A percentile compares a stretch with the other conserved stretches of the same genome.
Conservation (phyloP, 1,140 invertebrate species). For the Achatina immaculata region DNA sequence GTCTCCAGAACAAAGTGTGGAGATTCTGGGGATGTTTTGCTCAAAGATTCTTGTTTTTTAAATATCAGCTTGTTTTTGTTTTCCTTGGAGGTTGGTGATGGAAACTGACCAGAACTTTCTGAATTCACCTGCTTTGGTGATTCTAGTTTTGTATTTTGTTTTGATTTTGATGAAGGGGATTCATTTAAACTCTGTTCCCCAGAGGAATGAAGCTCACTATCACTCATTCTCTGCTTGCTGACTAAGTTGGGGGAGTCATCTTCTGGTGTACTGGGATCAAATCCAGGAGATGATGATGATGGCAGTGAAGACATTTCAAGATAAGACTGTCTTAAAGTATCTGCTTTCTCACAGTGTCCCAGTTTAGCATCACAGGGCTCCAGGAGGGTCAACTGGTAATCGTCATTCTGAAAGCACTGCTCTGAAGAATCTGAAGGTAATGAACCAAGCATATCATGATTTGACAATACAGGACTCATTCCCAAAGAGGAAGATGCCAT, state of each 20-base stretch:
- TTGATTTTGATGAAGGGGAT: neutral
- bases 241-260: neutral
- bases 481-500: conserved; percentile 11
- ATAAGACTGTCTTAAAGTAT: neutral
- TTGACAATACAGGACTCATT: neutral
- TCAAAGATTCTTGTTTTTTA: neutral
- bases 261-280: neutral
- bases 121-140: neutral
- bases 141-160: neutral
- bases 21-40: neutral
- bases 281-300: neutral
- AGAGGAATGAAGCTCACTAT: neutral
- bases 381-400: conserved; percentile 27
- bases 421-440: neutral
- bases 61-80: neutral
- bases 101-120: neutral
- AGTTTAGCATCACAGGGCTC: conserved; percentile 30
- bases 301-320: neutral
- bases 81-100: neutral
- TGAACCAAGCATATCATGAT: neutral
- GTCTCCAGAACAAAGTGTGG: neutral
- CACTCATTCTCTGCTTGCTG: neutral
- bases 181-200: neutral
- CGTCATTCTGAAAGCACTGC: conserved; percentile 13
- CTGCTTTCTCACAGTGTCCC: conserved; percentile 30